These are phyloP conservation scores for Philopotamus ludificatus DNA, from an alignment of 1,140 invertebrate genomes.

Conservation along the genomic window DNA sequence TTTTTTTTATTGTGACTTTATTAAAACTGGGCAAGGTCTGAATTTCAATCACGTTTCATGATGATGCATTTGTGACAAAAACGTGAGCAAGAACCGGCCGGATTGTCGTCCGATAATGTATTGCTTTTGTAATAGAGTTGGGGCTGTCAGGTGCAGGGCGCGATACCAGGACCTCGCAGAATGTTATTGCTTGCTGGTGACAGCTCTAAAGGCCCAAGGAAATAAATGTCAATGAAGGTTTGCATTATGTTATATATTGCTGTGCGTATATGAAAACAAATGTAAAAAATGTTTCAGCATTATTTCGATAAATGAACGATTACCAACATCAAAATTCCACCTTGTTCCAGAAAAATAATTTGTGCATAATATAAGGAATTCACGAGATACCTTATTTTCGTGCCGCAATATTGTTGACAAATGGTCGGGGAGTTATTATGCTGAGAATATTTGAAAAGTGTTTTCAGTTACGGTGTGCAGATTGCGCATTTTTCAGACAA, in stretches of 20 bases:
- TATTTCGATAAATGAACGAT: too few relatives aligned
- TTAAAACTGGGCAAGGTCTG: too few relatives aligned
- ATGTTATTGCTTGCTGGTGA: constrained; percentile 23
- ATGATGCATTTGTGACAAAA: constrained; percentile 13
- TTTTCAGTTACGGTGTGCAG: not conserved
- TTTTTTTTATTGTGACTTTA: too few relatives aligned
- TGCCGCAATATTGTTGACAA: too few relatives aligned
- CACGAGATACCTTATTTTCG: too few relatives aligned
- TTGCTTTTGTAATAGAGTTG: constrained; percentile 30
- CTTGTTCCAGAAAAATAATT: too few relatives aligned
- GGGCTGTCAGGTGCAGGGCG: constrained; percentile 14
- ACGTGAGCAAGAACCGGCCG: constrained; percentile 9
- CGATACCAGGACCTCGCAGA: not conserved
- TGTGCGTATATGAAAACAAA: too few relatives aligned
- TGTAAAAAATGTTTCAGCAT: too few relatives aligned
- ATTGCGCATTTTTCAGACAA: constrained; percentile 18
- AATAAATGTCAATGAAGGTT: constrained; percentile 30
- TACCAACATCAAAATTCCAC: too few relatives aligned
- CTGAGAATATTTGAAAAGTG: too few relatives aligned
- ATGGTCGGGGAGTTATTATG: too few relatives aligned
- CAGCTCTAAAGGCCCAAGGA: constrained; percentile 28
- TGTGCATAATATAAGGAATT: too few relatives aligned
- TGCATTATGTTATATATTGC: not conserved
- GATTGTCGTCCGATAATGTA: constrained; percentile 21
- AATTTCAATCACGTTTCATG: not conserved